Base-by-base conservation (phyloP, 1,140 invertebrate species). In the Nixonia krombeini region DNA sequence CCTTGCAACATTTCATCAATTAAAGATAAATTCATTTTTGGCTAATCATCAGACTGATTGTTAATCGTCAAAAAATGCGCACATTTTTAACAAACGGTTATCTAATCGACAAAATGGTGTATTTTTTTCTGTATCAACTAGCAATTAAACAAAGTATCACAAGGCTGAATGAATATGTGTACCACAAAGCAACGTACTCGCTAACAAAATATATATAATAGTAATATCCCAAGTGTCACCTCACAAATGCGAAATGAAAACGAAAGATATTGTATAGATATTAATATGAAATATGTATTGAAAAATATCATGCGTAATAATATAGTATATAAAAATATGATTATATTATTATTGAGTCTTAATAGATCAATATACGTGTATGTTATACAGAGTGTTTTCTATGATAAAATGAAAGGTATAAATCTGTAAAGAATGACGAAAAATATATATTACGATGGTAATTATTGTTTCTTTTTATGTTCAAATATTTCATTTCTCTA, bases 221-320 rank as follows among this genome's bases (percentile, higher is more conserved):
- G 18, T 51, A 67, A 61, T 51, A 56, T 56, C 51, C 15, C 31
- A 35, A 66, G 31, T 66, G 49, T 66, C 55, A 59, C 55, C 40
- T 64, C 37, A 65, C 53, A 66, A 68, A 68, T 40, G 40, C 38
- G 41, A 61, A 45, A 67, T 38, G 31, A 38, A 40, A 57, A 61
- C 56, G 38, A 67, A 61, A 67, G 45, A 67, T 47, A 62, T 52
- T 68, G 57, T 68, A 68, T 68, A 68, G 45, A 68, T 49, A 61
- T n/a, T n/a, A n/a, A n/a, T n/a, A n/a, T n/a, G n/a, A n/a, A n/a
- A n/a, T n/a, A n/a, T n/a, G n/a, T n/a, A n/a, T n/a, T n/a, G n/a
- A n/a, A n/a, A n/a, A n/a, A n/a, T 56, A 58, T 58, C 55, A 49
- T 16, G 5, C 35, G 62, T 55, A 52, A 47, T 45, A 58, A 53